Evolutionary conservation across 2,113 vertebrate species (phyloP), one percentile per base, ranked within the genome.

Genomic region (Grantiella picta): DNA sequence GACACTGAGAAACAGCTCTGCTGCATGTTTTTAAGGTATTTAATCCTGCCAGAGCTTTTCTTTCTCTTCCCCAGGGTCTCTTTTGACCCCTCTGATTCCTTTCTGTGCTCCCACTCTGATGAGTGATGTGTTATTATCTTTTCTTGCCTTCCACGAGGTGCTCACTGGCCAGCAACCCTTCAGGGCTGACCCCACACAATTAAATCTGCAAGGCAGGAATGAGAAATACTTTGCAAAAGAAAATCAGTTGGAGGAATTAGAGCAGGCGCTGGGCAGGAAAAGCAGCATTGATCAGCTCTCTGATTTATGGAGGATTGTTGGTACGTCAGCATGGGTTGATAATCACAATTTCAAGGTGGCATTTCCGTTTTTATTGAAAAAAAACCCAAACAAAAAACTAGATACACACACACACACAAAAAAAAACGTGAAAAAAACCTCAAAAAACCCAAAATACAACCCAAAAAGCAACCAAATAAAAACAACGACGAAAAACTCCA

Each of bases 11-110:
- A 93, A 45, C 28, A 68, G 40, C 50, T 85, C 33, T 44, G 23
- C 70, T 75, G 70, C 71, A 75, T 83, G 76, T 72, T 94, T 90
- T 89, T 36, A 20, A 92, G 83, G 72, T 11, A 89, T 69, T 63
- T 21, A 33, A 23, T 73, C 63, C 50, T 64, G 86, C 76, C 91
- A 95, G 84, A 53, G 68, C 45, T 89, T 95, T 95, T 52, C 69
- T 86, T 94, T 89, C 80, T 86, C 40, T 89, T 65, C 59, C 66
- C 5, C 25, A 12, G 69, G 24, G n/a, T 28, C 71, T 61, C 45
- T 84, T 65, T 19, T 86, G 86, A 90, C 68, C 36, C 28, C 59
- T 69, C 15, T 20, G n/a, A n/a, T 86, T 57, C 33, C 36, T 72
- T 36, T 57, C 50, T 40, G 21, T 12, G 49, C 36, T 92, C 21